Percentiles rank a stretch among this genome's conserved stretches.
Conservation (phyloP, 2,797 vertebrate genomes). For the Euthynnus affinis region DNA sequence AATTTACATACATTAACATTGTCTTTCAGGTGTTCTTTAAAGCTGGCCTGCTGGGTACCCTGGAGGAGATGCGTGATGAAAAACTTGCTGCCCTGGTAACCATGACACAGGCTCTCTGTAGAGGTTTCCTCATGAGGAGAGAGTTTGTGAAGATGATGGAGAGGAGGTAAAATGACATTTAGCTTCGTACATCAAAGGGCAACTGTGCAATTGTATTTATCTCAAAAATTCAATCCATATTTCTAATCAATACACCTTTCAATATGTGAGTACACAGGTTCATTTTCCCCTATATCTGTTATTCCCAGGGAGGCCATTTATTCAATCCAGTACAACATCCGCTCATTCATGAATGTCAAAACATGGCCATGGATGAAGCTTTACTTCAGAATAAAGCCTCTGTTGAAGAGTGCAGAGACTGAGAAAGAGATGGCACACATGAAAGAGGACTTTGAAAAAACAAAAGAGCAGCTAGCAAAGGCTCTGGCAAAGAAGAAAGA, state of each 20-base stretch:
- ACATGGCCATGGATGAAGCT: constrained; percentile 98
- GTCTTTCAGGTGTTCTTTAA: constrained; percentile 88
- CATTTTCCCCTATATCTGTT: background rate
- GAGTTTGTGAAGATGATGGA: constrained; percentile 89
- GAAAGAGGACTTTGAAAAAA: constrained; percentile 93
- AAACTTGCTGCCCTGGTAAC: constrained; percentile 87
- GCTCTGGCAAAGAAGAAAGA: constrained; percentile 91
- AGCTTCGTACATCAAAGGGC: background rate
- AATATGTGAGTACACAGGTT: background rate
- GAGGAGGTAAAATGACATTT: constrained; percentile 75
- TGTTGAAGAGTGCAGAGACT: constrained; percentile 91
- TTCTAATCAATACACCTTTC: background rate
- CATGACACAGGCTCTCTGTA: constrained; percentile 85
- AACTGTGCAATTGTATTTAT: background rate
- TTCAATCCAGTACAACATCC: constrained; percentile 88
- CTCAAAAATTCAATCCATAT: background rate
- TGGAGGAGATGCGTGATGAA: constrained; percentile 90
- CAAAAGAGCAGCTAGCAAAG: constrained; percentile 89
- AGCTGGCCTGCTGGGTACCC: constrained; percentile 86
- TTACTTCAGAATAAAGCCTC: constrained; percentile 94
- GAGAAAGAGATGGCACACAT: constrained; percentile 94
- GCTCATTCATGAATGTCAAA: constrained; percentile 95
- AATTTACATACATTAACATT: background rate
- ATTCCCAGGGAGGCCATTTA: constrained; percentile 61
- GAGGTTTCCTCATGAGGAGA: constrained; percentile 86